A percentile compares a stretch with the other conserved stretches of the same genome.
These are phyloP conservation scores for Oreonectes daqikongensis DNA, from an alignment of 2,797 vertebrate genomes.

Conservation along the genomic window DNA sequence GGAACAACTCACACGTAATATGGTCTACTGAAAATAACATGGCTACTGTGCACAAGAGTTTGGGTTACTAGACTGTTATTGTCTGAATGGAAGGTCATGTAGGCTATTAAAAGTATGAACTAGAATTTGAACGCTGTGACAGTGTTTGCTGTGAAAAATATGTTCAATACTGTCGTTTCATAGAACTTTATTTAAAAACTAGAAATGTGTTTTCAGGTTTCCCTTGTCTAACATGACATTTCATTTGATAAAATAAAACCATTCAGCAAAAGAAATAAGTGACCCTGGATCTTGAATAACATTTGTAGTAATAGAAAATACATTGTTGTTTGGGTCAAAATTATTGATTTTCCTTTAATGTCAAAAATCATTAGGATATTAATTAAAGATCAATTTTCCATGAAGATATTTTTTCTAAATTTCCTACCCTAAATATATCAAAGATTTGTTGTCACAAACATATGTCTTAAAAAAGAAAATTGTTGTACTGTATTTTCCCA, in stretches of 20 bases:
- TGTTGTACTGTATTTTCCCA: background rate
- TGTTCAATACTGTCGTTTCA: background rate
- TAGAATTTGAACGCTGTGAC: background rate
- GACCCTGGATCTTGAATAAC: too few species aligned
- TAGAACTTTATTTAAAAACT: background rate
- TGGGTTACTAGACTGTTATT: slow-evolving; percentile 33
- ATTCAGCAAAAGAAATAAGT: background rate
- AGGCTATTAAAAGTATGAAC: background rate
- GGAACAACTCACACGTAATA: slow-evolving; percentile 17
- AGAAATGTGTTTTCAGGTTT: background rate
- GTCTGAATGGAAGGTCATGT: slow-evolving; percentile 17
- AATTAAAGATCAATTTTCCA: too few species aligned
- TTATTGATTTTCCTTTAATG: too few species aligned
- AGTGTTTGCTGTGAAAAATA: background rate
- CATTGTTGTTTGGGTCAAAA: too few species aligned
- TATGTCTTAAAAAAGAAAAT: background rate
- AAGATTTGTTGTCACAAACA: too few species aligned
- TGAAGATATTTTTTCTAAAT: too few species aligned
- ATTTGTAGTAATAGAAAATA: too few species aligned
- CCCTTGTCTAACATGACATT: background rate
- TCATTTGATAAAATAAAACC: background rate
- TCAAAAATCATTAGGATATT: too few species aligned
- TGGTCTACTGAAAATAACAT: slow-evolving; percentile 29
- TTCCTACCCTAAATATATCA: too few species aligned
- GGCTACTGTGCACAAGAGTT: background rate